Percentiles rank a stretch among this genome's conserved stretches.
phyloP scores from a whole-genome alignment of 2,113 vertebrate genomes.

The Physeter macrocephalus region DNA sequence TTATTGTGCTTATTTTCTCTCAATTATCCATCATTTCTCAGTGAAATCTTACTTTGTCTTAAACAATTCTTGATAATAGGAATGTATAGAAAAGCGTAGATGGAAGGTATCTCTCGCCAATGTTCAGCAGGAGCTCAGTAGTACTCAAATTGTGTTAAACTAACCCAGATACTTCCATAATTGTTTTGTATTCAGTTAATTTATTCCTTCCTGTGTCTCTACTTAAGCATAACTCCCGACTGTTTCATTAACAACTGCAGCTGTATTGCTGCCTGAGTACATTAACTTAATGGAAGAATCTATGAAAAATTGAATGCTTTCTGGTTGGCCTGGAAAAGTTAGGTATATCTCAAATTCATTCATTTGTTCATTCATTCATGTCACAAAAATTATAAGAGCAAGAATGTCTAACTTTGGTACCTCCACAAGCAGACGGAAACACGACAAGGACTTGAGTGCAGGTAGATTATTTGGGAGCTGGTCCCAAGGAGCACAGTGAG shows the following conservation, averaged over 20 bases:
- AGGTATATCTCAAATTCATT: neutral
- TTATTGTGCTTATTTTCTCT: neutral
- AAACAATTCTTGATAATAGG: neutral
- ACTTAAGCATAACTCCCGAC: neutral
- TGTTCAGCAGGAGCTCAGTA: neutral
- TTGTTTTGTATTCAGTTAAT: neutral
- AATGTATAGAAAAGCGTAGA: neutral
- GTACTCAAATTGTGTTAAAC: neutral
- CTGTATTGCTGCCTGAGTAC: neutral
- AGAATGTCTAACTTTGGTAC: neutral
- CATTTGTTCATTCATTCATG: neutral
- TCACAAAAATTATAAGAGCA: neutral
- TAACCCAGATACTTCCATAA: neutral
- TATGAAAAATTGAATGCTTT: neutral
- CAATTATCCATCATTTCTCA: neutral
- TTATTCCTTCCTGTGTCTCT: neutral
- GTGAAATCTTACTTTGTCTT: neutral
- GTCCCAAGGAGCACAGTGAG: neutral
- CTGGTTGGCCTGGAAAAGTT: neutral
- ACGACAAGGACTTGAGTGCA: fast-evolving
- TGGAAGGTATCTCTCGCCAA: neutral
- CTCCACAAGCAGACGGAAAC: neutral
- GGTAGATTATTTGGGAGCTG: neutral
- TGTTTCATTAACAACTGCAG: neutral
- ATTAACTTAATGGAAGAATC: neutral